Percentiles rank a stretch among this genome's conserved stretches.
Conservation (phyloP, 2,113 vertebrate genomes). For the Malurus cyaneus region DNA sequence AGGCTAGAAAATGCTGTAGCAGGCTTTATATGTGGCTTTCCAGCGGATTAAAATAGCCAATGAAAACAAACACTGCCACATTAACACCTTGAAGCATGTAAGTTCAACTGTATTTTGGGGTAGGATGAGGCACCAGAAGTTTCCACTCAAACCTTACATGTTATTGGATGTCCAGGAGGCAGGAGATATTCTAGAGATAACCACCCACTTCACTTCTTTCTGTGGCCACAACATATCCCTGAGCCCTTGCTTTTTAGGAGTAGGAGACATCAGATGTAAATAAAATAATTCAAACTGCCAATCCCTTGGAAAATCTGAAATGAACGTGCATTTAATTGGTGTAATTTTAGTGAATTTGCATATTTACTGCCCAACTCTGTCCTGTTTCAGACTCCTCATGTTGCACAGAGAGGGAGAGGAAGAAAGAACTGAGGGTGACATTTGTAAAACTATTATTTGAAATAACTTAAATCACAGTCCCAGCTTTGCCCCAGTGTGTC, state of each 20-base stretch:
- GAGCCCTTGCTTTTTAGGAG: neutral
- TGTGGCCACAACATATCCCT: neutral
- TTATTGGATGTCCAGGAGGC: neutral
- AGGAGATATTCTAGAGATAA: neutral
- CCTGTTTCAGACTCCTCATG: neutral
- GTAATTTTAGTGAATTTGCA: neutral
- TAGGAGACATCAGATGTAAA: neutral
- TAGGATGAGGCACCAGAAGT: neutral
- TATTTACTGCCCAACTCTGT: neutral
- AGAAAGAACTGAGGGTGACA: neutral
- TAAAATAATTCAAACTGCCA: neutral
- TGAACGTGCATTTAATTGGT: fast-evolving
- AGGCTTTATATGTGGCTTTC: neutral
- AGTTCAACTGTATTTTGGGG: neutral
- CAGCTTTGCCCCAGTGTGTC: neutral
- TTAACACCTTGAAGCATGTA: neutral
- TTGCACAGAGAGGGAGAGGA: neutral
- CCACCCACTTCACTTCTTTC: neutral
- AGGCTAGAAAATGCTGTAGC: neutral
- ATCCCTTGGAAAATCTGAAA: neutral
- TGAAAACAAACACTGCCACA: neutral
- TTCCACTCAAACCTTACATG: neutral
- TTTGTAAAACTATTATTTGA: neutral
- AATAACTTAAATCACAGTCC: neutral
- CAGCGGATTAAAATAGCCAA: neutral